These are phyloP conservation scores for Heliconius melpomene DNA, from an alignment of 1,140 invertebrate genomes.

Conservation along the genomic window DNA sequence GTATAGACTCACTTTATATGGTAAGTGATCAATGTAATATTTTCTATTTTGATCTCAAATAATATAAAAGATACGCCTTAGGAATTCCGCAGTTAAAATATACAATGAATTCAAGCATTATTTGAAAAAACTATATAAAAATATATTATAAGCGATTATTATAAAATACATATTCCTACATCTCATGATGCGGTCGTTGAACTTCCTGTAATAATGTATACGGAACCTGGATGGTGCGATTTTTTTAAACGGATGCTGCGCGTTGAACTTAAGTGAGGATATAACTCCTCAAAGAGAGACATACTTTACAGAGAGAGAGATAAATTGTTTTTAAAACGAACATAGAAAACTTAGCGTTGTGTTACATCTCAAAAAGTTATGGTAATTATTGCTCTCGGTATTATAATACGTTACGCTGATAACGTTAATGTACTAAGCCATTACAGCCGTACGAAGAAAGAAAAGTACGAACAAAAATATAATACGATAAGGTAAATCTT, in stretches of 20 bases:
- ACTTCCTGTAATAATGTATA: slow-evolving; percentile 19
- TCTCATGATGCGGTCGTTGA: slow-evolving; percentile 11
- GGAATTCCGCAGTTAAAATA: no score
- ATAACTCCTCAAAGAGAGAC: slow-evolving; percentile 21
- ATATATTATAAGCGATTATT: no score
- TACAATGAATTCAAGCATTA: no score
- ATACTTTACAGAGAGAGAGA: not conserved
- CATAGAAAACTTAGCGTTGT: not conserved
- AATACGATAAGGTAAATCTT: not conserved
- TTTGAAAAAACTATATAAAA: no score
- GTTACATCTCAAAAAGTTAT: no score
- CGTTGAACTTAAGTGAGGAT: slow-evolving; percentile 19
- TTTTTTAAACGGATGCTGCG: slow-evolving; percentile 27
- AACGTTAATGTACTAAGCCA: not conserved
- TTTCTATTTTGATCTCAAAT: not conserved
- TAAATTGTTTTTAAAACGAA: slow-evolving; percentile 14
- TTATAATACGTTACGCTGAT: no score
- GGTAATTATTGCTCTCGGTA: no score
- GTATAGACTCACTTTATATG: not conserved
- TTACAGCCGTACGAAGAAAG: not conserved
- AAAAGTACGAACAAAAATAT: not conserved
- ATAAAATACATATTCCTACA: not conserved
- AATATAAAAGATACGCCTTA: no score
- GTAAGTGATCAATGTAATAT: not conserved
- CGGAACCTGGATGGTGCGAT: slow-evolving; percentile 7